Base-by-base conservation (phyloP, 1,140 invertebrate genomes). In the Heliconius nattereri region DNA sequence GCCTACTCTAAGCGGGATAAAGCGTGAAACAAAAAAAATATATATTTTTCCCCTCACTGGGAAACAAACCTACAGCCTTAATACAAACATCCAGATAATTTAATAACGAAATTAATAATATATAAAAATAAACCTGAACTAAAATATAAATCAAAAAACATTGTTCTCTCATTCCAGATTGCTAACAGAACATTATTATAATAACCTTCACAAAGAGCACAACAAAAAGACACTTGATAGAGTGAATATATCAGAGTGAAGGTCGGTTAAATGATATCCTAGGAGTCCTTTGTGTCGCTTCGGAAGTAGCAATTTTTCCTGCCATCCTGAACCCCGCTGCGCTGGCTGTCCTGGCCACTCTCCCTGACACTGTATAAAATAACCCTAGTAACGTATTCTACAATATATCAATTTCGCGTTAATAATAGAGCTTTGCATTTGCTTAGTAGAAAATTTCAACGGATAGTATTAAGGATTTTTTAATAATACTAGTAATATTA, bases 271-370 rank as follows among this genome's bases (percentile, higher is more conserved):
- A 89, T 91, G 88, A 87, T 78, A 78, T 90, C 81, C 81, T 80
- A 85, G 87, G 87, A 85, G 85, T 81, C 85, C 85, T 87, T 87
- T 90, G 84, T 85, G 84, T 80, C 81, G 84, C 79, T 77, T 84
- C 86, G 89, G 88, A 90, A 92, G 90, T 88, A 92, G 88, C 90
- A 91, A 92, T 92, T 92, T 83, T 91, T 93, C 89, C 90, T 88
- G 89, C 90, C 89, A 92, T 91, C 91, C 90, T 87, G 88, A 83
- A 73, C 82, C 91, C 91, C 85, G 90, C 87, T 79, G 90, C 82
- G 83, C 70, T 76, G 77, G 83, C 70, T 76, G 77, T 78, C 49
- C 82, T 76, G 77, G 80, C 71, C 81, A 79, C 73, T 82, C 80
- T 78, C 52, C 78, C 77, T 78, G 80, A 72, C 81, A 81, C 82